Percentiles rank a stretch among this genome's conserved stretches.
These are phyloP conservation scores for Oxygymnocypris stewartii DNA, from an alignment of 2,113 vertebrate genomes.

Conservation along the genomic window DNA sequence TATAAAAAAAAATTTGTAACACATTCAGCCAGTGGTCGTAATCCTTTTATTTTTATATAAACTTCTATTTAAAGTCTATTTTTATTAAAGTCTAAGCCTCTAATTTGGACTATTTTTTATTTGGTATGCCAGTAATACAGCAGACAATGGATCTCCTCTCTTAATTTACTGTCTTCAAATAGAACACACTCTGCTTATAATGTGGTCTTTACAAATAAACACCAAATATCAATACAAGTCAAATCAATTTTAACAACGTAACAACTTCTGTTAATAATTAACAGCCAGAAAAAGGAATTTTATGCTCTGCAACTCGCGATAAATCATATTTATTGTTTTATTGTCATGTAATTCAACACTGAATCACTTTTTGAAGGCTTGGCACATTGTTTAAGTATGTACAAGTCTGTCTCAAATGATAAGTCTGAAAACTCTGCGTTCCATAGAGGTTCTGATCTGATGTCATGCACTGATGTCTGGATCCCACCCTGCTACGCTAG, in stretches of 20 bases:
- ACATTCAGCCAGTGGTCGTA: not conserved
- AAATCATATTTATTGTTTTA: not conserved
- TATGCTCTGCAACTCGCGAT: not conserved
- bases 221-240: not conserved
- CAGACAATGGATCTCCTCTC: not conserved
- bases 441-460: slow-evolving; percentile 9
- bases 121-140: not conserved
- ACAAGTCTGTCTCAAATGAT: not conserved
- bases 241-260: not conserved
- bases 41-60: not conserved
- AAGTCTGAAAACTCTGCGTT: not conserved
- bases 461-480: slow-evolving; percentile 23
- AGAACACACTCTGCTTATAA: not conserved
- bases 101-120: not conserved
- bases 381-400: not conserved
- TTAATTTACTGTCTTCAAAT: not conserved
- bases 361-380: not conserved
- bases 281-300: not conserved
- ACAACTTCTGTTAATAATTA: not conserved
- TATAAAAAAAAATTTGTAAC: not conserved
- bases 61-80: not conserved
- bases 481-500: slow-evolving; percentile 9
- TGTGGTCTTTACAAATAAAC: not conserved
- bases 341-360: not conserved
- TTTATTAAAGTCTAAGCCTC: not conserved